These are phyloP conservation scores for Lota lota DNA, from an alignment of 2,113 vertebrate species.

Conservation along the genomic window DNA sequence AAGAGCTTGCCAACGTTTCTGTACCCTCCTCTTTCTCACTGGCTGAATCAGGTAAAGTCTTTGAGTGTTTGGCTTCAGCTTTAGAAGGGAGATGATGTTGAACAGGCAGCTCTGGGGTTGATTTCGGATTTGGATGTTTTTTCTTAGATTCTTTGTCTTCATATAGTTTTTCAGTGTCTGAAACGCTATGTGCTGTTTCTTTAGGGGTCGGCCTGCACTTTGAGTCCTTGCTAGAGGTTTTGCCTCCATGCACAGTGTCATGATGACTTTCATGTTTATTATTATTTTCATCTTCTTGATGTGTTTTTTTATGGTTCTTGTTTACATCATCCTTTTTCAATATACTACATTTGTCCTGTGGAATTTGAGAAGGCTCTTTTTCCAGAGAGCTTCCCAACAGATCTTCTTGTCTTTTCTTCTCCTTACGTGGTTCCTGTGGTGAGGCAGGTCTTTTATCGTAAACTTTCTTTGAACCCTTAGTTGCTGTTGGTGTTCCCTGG, in stretches of 20 bases:
- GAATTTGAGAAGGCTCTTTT: not conserved
- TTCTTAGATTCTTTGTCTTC: constrained; percentile 30
- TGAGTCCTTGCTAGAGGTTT: not conserved
- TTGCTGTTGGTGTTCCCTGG: constrained; percentile 18
- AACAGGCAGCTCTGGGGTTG: not conserved
- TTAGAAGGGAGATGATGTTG: constrained; percentile 14
- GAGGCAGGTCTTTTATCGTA: constrained; percentile 6
- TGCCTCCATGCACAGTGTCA: not conserved
- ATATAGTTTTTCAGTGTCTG: constrained; percentile 14
- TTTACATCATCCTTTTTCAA: constrained; percentile 15
- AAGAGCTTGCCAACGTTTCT: constrained; percentile 5
- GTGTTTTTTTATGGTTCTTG: constrained; percentile 12
- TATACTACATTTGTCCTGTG: not conserved
- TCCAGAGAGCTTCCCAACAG: too few relatives aligned
- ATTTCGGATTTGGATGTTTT: constrained; percentile 25
- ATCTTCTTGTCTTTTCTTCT: constrained; percentile 9
- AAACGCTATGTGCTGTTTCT: constrained; percentile 21
- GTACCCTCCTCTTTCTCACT: constrained; percentile 12
- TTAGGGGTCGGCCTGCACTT: constrained; percentile 23
- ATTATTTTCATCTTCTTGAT: constrained; percentile 22
- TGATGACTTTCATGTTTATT: not conserved
- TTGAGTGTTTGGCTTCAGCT: constrained; percentile 13
- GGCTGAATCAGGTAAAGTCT: not conserved
- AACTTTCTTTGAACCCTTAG: constrained; percentile 11
- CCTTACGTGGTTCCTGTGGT: constrained; percentile 17